Conservation (phyloP, 2,888 invertebrate species). For the Drosophila ezoana region DNA sequence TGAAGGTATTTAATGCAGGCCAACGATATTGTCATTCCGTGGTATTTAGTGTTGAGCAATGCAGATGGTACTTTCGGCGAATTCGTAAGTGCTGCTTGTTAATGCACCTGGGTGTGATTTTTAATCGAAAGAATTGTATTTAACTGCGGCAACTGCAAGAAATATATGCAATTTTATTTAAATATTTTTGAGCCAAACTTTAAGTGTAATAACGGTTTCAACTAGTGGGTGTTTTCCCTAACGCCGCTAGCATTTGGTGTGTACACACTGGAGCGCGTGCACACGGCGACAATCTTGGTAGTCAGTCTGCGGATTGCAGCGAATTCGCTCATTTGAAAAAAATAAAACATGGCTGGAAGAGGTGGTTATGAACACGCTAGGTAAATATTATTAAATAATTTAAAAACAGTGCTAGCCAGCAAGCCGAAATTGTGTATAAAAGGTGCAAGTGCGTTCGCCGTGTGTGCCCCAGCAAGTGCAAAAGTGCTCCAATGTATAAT, state of each 20-base stretch:
- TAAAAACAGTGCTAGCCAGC: constrained; percentile 46
- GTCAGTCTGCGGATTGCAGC: constrained; percentile 71
- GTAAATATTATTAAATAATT: constrained; percentile 86
- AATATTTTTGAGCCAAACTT: neutral
- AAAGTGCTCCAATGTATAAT: constrained; percentile 57
- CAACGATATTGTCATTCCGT: neutral
- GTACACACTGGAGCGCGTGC: constrained; percentile 64
- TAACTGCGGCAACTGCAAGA: neutral
- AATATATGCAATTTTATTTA: neutral
- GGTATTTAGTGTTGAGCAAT: constrained; percentile 32
- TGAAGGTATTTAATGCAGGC: neutral
- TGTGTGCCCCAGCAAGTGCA: constrained; percentile 36
- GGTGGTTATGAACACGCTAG: constrained; percentile 94
- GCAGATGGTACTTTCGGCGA: constrained; percentile 33
- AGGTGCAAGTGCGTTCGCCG: constrained; percentile 25
- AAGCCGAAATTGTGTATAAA: constrained; percentile 43
- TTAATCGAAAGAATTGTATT: neutral
- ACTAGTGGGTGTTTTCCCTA: constrained; percentile 28
- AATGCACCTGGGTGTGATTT: constrained; percentile 13
- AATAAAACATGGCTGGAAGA: constrained; percentile 94
- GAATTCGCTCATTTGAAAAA: constrained; percentile 84
- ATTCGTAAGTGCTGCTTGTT: constrained; percentile 55
- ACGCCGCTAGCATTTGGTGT: constrained; percentile 41
- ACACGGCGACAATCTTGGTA: constrained; percentile 56
- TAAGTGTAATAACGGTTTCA: neutral